phyloP scores from a whole-genome alignment of 2,113 vertebrate species.

The Lepus americanus region DNA sequence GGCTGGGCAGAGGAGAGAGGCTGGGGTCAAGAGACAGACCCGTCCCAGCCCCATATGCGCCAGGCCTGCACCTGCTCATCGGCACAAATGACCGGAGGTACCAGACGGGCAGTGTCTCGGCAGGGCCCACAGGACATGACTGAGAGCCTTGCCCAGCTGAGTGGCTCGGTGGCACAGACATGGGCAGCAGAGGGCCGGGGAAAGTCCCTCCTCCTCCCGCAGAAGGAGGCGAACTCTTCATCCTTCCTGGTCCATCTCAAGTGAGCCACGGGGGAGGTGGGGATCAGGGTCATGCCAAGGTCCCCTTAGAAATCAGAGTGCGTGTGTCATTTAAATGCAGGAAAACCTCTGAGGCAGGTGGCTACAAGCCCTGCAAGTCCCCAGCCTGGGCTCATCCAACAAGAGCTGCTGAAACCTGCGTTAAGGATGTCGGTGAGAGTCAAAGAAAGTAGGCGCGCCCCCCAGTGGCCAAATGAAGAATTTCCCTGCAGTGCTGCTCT shows the following conservation, averaged over 20 bases:
- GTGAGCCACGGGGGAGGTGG: neutral
- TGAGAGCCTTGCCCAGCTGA: neutral
- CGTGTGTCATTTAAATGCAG: neutral
- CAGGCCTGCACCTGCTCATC: neutral
- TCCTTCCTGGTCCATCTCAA: neutral
- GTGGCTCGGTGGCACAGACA: neutral
- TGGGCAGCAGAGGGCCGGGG: neutral
- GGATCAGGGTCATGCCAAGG: neutral
- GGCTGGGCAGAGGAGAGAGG: no score
- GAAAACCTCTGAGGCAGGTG: neutral
- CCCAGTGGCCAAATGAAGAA: constrained; percentile 41
- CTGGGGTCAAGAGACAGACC: neutral
- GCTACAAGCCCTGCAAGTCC: neutral
- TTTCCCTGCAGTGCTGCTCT: neutral
- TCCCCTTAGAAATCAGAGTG: constrained; percentile 35
- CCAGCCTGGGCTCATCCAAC: neutral
- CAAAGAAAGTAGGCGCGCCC: neutral
- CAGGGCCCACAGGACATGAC: neutral
- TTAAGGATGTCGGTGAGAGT: neutral
- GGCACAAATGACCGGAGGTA: neutral
- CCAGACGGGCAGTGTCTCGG: neutral
- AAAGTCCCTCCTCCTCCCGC: neutral
- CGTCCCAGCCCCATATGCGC: neutral
- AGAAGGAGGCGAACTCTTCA: neutral
- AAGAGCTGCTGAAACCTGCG: no score